Base-by-base conservation (phyloP, 2,113 vertebrate species). In the Cheirogaleus medius region DNA sequence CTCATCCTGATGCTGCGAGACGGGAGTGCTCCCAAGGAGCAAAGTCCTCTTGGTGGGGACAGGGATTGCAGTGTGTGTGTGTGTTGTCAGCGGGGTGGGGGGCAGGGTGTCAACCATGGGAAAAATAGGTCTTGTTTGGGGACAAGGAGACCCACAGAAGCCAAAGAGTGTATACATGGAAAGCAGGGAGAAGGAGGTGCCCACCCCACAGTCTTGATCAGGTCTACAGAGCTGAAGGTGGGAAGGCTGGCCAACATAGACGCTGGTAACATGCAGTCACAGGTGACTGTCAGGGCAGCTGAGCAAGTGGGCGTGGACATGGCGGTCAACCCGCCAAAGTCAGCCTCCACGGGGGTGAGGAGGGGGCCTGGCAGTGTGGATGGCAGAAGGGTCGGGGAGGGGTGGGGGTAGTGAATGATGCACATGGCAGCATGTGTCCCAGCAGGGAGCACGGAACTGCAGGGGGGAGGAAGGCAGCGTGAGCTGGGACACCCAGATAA, bases 401-500 rank as follows among this genome's bases (percentile, higher is more conserved):
- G 42, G 20, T 12, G 10, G 8, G 17, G n/a, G 44, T 13, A 39
- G 44, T 13, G 63, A 6, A n/a, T 42, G 56, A 80, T 18, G 12
- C 14, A 1, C 4, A 25, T 6, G 42, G 25, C 63, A 34, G 66
- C 5, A 10, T 18, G 20, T 10, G 68, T 44, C 63, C 42, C 3
- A 8, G 6, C 15, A 20, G 8, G 34, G 68, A 77, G 9, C 87
- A 6, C 2, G 13, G 71, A 34, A 7, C 25, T 29, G 66, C 77
- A 34, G 63, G 54, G 39, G 93, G 54, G 42, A 34, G 1, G 83
- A 15, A 81, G 47, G 11, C 68, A 14, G 83, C 94, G 71, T 97
- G 69, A 97, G 96, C 97, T 81, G 60, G 96, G 96, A 98, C 91
- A 97, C 94, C 87, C 60, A 74, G 93, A 83, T 99, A 99, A 99